Base-by-base conservation (phyloP, 2,888 invertebrate genomes). In the Pherbina coryleti region DNA sequence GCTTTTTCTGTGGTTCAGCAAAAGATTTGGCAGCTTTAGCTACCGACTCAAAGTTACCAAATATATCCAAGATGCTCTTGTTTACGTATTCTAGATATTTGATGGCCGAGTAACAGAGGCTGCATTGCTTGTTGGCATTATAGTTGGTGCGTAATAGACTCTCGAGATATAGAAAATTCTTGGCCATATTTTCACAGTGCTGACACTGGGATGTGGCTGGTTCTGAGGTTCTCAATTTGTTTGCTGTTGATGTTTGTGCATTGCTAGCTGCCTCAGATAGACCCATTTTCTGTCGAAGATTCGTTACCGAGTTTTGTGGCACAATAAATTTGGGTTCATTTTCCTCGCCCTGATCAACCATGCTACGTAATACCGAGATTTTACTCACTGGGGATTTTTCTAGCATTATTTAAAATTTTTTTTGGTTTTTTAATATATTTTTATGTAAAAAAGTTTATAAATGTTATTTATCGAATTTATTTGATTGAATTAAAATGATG, bases 181-280 rank as follows among this genome's bases (percentile, higher is more conserved):
- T 87, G n/a, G 87, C 88, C 88, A 88, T 85, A 64, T 85, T 86
- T 67, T 86, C 86, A 69, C 87, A 88, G 70, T 88, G 85, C 3
- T 82, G 82, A 60, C 87, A 88, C 67, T 84, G 85, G 53, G 77
- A 76, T 74, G 75, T 80, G 4, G 67, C 8, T n/a, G 49, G 51
- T 19, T 9, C 37, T 28, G 31, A 19, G 19, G 19, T 28, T 34
- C 19, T 19, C 14, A 64, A 22, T 4, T 17, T 31, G 55, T 55
- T 55, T 28, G 44, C 1, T n/a, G 55, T 2, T 1, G 57, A 14
- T 8, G 60, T 8, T 22, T 49, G 69, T 22, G 28, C 8, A 5
- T n/a, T 22, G 66, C 25, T 14, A 17, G 25, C 0, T 2, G 66
- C 25, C 31, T 78, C 76, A 49, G 28, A 28, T 5, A 76, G 57